These are phyloP conservation scores for Varanus komodoensis DNA, from an alignment of 2,113 vertebrate genomes.

Conservation along the genomic window DNA sequence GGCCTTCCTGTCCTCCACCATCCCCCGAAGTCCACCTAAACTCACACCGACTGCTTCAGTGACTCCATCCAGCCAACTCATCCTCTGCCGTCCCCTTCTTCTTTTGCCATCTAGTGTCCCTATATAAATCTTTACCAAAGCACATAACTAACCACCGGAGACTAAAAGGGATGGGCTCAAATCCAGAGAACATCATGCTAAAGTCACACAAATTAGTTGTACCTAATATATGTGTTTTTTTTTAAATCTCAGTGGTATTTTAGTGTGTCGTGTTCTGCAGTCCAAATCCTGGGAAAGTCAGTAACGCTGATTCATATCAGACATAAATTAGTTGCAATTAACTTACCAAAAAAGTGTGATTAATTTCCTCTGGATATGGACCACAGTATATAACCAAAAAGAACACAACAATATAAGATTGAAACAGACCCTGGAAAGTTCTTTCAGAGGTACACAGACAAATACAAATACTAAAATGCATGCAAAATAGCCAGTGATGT, in stretches of 20 bases:
- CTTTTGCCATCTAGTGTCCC: no score
- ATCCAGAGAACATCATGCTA: background rate
- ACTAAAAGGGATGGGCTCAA: background rate
- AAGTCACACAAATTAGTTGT: no score
- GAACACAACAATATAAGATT: background rate
- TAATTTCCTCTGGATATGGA: background rate
- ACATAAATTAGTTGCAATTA: slow-evolving; percentile 3
- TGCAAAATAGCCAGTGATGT: background rate
- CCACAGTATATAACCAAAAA: background rate
- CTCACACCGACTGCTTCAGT: no score
- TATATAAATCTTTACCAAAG: no score
- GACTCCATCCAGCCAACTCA: no score
- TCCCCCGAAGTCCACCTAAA: no score
- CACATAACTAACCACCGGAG: background rate
- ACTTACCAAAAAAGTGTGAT: background rate
- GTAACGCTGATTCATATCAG: background rate
- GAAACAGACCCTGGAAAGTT: background rate
- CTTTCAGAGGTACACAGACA: background rate
- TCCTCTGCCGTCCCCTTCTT: no score
- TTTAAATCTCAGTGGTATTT: no score
- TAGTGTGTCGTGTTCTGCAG: background rate
- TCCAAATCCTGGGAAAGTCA: background rate
- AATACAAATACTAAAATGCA: background rate
- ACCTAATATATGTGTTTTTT: no score
- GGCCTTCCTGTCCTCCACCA: no score